phyloP scores from a whole-genome alignment of 2,888 invertebrate species.

The Caenorhabditis afra region DNA sequence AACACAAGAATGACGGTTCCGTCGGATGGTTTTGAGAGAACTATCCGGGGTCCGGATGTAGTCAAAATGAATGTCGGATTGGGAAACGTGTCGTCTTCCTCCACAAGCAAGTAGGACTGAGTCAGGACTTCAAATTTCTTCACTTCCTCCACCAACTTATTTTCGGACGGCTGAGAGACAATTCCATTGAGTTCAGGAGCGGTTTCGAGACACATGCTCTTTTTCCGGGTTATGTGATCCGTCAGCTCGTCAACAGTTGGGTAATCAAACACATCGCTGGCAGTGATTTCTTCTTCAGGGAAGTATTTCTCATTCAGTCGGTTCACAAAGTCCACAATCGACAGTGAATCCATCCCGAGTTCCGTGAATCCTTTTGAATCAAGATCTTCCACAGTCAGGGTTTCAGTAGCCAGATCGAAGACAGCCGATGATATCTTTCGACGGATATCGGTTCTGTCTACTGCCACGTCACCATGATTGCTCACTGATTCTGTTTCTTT shows the following conservation, averaged over 20 bases:
- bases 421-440: slow-evolving; percentile 46
- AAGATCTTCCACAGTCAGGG: slow-evolving; percentile 50
- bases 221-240: slow-evolving; percentile 43
- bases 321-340: slow-evolving; percentile 75
- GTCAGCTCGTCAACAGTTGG: slow-evolving; percentile 67
- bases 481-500: background rate
- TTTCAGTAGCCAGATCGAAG: slow-evolving; percentile 52
- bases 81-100: background rate
- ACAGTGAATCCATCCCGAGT: slow-evolving; percentile 76
- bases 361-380: slow-evolving; percentile 69
- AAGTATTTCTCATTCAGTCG: slow-evolving; percentile 66
- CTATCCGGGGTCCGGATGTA: background rate
- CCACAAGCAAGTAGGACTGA: slow-evolving; percentile 22
- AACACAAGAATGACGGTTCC: slow-evolving; percentile 1
- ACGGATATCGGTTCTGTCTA: slow-evolving; percentile 42
- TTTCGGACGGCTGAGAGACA: too few relatives aligned
- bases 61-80: background rate
- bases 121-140: slow-evolving; percentile 10
- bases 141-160: background rate
- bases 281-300: slow-evolving; percentile 57
- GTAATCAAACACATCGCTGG: slow-evolving; percentile 70
- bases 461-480: background rate
- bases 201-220: slow-evolving; percentile 29
- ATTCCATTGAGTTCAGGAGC: slow-evolving; percentile 5
- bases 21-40: background rate